phyloP scores from a whole-genome alignment of 1,140 invertebrate genomes.

The Drosophila suzukii region DNA sequence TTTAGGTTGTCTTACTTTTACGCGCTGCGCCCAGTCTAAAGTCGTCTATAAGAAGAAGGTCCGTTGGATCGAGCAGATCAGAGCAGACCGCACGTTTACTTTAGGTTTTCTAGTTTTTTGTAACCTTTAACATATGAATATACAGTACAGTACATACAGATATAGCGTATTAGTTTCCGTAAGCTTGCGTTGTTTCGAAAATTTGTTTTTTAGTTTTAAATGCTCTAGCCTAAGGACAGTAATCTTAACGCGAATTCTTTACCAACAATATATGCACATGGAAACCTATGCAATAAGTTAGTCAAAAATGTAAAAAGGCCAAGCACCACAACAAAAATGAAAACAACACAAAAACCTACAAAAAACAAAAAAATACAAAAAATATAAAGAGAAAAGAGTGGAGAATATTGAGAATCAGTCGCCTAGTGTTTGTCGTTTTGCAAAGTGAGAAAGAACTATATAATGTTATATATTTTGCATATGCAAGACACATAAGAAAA shows the following conservation, averaged over 20 bases:
- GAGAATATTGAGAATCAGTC: conserved; percentile 38
- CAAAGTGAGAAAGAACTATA: conserved; percentile 59
- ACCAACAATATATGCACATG: conserved; percentile 71
- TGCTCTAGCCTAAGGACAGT: conserved; percentile 65
- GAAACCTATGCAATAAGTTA: conserved; percentile 77
- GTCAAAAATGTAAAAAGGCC: conserved; percentile 67
- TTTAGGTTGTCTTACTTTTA: conserved; percentile 45
- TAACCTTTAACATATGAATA: conserved; percentile 35
- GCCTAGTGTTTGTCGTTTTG: conserved; percentile 64
- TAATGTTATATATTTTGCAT: conserved; percentile 81
- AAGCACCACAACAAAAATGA: conserved; percentile 51
- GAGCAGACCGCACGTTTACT: conserved; percentile 54
- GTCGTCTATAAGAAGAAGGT: conserved; percentile 36
- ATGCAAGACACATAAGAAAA: conserved; percentile 36
- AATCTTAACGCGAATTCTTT: conserved; percentile 63
- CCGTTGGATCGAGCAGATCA: conserved; percentile 22
- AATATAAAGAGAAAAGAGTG: conserved; percentile 26
- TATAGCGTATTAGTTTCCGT: conserved; percentile 66
- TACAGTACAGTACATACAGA: conserved; percentile 50
- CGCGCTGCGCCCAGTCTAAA: conserved; percentile 46
- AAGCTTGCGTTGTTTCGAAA: conserved; percentile 78
- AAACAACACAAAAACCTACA: conserved; percentile 30
- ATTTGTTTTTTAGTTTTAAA: conserved; percentile 82
- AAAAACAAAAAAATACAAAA: conserved; percentile 15
- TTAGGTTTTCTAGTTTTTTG: conserved; percentile 58